Base-by-base conservation (phyloP, 2,888 invertebrate genomes). In the Mesoligia furuncula region DNA sequence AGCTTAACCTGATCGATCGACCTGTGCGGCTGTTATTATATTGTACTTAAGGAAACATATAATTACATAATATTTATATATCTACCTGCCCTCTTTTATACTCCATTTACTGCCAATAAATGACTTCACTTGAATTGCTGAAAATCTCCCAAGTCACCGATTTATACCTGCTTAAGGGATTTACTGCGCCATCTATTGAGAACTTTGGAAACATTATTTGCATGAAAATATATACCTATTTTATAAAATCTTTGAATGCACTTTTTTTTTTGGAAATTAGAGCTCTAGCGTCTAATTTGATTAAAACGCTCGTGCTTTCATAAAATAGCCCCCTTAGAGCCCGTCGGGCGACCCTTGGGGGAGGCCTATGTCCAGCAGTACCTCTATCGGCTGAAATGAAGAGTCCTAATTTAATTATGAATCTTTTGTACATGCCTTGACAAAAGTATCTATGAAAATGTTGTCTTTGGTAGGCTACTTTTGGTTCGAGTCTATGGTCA, bases 151-250 rank as follows among this genome's bases (percentile, higher is more conserved):
- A 36, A 20, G 7, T 20, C 27, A 31, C 45, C 31, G 27, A 31
- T 31, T 36, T 36, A 36, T n/a, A 11, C 8, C 2, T 27, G 13
- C 61, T 8, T 17, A 31, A 8, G 61, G 24, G 62, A 48, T 75
- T 62, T 17, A 45, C 42, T 15, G 36, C 85, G 85, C 83, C 83
- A 83, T 80, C 83, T 83, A 45, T 61, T 48, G 68, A 42, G 0
- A 13, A 31, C 0, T 36, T 61, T 8, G 5, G 24, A 27, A 70
- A 20, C n/a, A 2, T 8, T 15, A 36, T 68, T 51, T 27, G 27
- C 27, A 20, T 4, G 13, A 15, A 0, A 39, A 20, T 9, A 42
- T 1, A 39, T 39, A 36, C 36, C 0, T 36, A 9, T 24, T 71
- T 42, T 17, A 0, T 4, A 11, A 20, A 2, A 45, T 27, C 2